Percentiles rank a stretch among this genome's conserved stretches.
Evolutionary conservation across 2,797 vertebrate genomes (phyloP).

Genomic region (Pangasius krempfi): DNA sequence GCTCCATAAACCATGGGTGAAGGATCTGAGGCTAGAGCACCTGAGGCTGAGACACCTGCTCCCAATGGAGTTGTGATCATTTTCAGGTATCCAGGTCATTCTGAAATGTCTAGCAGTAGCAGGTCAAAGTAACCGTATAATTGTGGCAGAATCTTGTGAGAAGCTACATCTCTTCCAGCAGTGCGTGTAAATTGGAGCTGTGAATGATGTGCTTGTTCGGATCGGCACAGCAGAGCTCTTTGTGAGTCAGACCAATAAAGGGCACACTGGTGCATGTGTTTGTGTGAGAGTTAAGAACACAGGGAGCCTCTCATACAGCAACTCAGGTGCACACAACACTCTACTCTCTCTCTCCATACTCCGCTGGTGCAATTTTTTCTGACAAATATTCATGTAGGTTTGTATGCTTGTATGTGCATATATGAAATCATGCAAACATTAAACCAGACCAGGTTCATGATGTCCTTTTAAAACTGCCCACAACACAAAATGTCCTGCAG

Average conservation of each 20-base stretch:
- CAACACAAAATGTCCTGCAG: background rate
- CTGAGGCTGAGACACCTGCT: background rate
- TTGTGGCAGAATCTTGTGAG: background rate
- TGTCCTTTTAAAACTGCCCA: background rate
- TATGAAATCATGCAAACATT: background rate
- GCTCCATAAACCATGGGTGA: background rate
- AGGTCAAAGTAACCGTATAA: background rate
- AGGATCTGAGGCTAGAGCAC: background rate
- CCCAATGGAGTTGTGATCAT: background rate
- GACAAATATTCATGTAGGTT: background rate
- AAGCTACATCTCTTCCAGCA: background rate
- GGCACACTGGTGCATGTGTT: constrained; percentile 12
- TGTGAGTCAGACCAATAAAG: constrained; percentile 66
- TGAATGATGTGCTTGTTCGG: constrained; percentile 76
- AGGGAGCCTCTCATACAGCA: constrained; percentile 27
- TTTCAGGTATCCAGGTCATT: background rate
- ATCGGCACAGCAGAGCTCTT: constrained; percentile 69
- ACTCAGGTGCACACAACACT: constrained; percentile 41
- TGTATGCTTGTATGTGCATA: background rate
- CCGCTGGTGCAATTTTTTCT: background rate
- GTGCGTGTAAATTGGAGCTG: constrained; percentile 15
- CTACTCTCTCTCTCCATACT: background rate
- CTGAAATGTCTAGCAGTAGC: too few relatives aligned
- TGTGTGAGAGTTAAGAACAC: constrained; percentile 32
- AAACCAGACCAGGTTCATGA: background rate